phyloP scores from a whole-genome alignment of 1,140 invertebrate genomes.

The Apis laboriosa region DNA sequence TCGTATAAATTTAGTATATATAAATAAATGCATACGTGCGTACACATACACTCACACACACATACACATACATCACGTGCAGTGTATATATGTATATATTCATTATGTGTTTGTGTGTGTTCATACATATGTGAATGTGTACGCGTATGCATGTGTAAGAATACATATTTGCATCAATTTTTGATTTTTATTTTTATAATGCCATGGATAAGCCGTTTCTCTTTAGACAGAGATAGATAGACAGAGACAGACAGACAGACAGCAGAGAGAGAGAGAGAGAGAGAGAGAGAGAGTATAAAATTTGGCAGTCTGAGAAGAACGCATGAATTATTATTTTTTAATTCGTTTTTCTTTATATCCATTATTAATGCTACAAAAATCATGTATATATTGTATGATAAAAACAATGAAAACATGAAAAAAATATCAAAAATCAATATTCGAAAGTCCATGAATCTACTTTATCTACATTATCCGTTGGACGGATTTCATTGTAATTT shows the following conservation, averaged over 20 bases:
- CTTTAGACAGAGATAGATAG: slow-evolving; percentile 10
- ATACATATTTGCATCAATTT: background rate
- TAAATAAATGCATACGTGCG: background rate
- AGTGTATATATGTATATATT: background rate
- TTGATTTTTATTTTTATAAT: slow-evolving; percentile 44
- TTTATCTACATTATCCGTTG: slow-evolving; percentile 16
- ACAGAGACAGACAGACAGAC: background rate
- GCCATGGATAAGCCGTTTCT: slow-evolving; percentile 61
- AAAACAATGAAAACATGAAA: background rate
- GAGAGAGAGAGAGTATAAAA: slow-evolving; percentile 37
- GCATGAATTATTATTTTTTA: slow-evolving; percentile 16
- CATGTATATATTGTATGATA: slow-evolving; percentile 27
- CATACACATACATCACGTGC: background rate
- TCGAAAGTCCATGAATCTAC: background rate
- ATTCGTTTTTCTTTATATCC: background rate
- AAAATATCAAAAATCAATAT: background rate
- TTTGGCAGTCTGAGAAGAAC: slow-evolving; percentile 50
- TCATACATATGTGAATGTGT: too few species aligned
- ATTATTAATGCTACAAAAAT: slow-evolving; percentile 37
- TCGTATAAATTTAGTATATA: background rate
- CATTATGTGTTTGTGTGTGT: too few species aligned
- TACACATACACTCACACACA: background rate
- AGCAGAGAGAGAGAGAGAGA: slow-evolving; percentile 10
- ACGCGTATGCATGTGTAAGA: too few species aligned
- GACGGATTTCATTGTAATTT: slow-evolving; percentile 22